Evolutionary conservation across 1,140 invertebrate species (phyloP).

Genomic region (Penaeus japonicus): DNA sequence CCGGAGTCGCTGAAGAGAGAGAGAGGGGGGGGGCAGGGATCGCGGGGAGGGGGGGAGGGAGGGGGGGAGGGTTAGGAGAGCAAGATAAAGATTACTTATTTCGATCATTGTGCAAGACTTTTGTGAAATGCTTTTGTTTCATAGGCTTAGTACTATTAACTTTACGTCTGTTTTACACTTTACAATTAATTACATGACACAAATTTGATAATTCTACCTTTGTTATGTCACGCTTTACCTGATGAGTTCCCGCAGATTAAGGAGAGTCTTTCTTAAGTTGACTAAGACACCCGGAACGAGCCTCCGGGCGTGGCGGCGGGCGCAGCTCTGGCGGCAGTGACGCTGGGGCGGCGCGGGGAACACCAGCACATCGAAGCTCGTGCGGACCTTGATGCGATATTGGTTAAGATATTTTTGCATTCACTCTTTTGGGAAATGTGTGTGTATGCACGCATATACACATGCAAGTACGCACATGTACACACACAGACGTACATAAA

Average conservation of each 20-base stretch:
- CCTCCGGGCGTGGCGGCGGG: neutral
- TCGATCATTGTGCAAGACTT: no score
- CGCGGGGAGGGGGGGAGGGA: neutral
- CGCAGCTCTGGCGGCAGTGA: neutral
- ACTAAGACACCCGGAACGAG: neutral
- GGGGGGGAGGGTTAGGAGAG: neutral
- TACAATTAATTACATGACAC: no score
- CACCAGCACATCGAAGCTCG: conserved; percentile 27
- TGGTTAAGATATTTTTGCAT: no score
- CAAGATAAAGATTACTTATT: no score
- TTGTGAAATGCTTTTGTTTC: no score
- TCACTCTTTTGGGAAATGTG: no score
- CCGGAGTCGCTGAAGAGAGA: neutral
- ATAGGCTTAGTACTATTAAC: no score
- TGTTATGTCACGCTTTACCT: neutral
- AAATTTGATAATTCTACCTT: neutral
- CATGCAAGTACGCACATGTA: no score
- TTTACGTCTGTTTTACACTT: no score
- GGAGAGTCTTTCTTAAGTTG: conserved; percentile 10
- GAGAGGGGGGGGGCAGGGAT: neutral
- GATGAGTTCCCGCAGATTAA: neutral
- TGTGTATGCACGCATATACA: no score
- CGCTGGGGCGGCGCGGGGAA: conserved; percentile 1
- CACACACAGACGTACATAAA: no score
- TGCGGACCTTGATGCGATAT: neutral